Conservation (phyloP, 1,140 invertebrate species). For the Drosophila burlai region DNA sequence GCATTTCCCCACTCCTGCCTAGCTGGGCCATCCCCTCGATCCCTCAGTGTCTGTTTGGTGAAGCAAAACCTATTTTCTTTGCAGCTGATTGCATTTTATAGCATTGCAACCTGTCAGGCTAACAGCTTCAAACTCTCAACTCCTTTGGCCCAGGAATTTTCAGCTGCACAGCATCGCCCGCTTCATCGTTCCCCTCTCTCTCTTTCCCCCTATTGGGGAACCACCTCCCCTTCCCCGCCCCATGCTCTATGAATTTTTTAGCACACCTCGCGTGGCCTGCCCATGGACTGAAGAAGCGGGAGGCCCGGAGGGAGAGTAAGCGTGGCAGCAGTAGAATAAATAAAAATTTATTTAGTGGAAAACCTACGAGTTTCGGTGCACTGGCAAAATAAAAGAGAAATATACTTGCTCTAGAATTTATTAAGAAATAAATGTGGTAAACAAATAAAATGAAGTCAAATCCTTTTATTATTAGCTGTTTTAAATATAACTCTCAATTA, state of each 20-base stretch:
- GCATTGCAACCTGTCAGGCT: constrained; percentile 60
- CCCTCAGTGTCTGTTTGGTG: constrained; percentile 42
- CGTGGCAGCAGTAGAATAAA: constrained; percentile 36
- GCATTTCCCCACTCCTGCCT: neutral
- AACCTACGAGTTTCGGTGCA: constrained; percentile 38
- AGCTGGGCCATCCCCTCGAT: constrained; percentile 4
- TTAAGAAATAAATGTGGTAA: neutral
- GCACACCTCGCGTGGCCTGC: constrained; percentile 42
- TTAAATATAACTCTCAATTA: neutral
- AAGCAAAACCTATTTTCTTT: constrained; percentile 78
- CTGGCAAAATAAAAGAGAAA: neutral
- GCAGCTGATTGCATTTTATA: constrained; percentile 83
- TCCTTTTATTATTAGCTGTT: neutral
- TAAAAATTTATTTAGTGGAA: constrained; percentile 70
- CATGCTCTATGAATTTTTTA: constrained; percentile 67
- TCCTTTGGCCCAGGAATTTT: constrained; percentile 48
- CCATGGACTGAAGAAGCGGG: constrained; percentile 3
- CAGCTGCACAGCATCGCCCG: constrained; percentile 12
- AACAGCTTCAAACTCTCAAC: constrained; percentile 40
- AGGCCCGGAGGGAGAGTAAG: neutral
- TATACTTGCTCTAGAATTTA: no score
- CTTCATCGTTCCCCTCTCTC: neutral
- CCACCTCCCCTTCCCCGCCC: no score
- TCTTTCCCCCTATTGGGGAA: neutral
- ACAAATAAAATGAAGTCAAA: no score